Percentiles rank a stretch among this genome's conserved stretches.
These are phyloP conservation scores for Luehdorfia chinensis DNA, from an alignment of 1,140 invertebrate species.

Conservation along the genomic window DNA sequence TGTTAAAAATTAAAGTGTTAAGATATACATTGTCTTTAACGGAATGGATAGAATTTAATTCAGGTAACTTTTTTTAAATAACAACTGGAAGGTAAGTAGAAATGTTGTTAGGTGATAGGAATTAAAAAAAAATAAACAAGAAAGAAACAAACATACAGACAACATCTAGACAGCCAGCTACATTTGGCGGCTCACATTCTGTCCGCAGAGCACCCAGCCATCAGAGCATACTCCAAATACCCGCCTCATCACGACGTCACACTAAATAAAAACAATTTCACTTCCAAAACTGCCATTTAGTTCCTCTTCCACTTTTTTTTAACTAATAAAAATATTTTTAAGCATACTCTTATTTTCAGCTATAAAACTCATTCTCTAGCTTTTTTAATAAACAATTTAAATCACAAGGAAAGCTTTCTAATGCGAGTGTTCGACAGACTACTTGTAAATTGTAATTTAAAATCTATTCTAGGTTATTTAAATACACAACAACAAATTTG, in stretches of 20 bases:
- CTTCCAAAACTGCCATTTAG: slow-evolving; percentile 31
- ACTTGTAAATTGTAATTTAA: too few relatives aligned
- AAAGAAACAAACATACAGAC: slow-evolving; percentile 56
- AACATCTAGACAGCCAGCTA: slow-evolving; percentile 60
- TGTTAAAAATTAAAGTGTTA: too few relatives aligned
- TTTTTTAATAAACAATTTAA: slow-evolving; percentile 8
- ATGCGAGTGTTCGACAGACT: too few relatives aligned
- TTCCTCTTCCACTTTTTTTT: neutral
- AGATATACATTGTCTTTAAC: too few relatives aligned
- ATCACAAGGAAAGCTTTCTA: too few relatives aligned
- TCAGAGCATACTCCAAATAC: slow-evolving; percentile 66
- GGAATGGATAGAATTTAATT: too few relatives aligned
- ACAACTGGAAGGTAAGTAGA: slow-evolving; percentile 3
- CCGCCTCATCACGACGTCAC: slow-evolving; percentile 45
- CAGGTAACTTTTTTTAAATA: too few relatives aligned
- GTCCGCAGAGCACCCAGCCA: slow-evolving; percentile 66
- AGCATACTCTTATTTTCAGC: neutral
- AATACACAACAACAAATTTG: slow-evolving; percentile 24
- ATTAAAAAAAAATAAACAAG: slow-evolving; percentile 35
- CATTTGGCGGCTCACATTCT: slow-evolving; percentile 67
- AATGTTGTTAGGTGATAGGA: slow-evolving; percentile 2
- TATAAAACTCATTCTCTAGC: neutral
- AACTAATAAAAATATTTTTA: neutral
- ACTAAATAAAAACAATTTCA: slow-evolving; percentile 35
- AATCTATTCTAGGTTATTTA: too few relatives aligned